These are phyloP conservation scores for Archegozetes longisetosus DNA, from an alignment of 1,140 invertebrate genomes.

Conservation along the genomic window DNA sequence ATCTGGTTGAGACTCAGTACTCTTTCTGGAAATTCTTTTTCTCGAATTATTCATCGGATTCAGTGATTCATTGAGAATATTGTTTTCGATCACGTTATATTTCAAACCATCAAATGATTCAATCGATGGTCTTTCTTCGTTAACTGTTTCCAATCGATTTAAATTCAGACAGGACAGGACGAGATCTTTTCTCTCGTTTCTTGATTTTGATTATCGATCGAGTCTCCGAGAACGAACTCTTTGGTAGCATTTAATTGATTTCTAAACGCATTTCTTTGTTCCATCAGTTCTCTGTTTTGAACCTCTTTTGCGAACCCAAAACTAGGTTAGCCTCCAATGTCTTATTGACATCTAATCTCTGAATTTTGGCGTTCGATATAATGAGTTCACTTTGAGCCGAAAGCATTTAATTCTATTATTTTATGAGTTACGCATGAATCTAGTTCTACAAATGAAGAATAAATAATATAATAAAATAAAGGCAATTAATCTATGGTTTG, in stretches of 20 bases:
- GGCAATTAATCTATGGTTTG: background rate
- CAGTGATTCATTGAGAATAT: conserved; percentile 30
- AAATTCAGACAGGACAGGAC: background rate
- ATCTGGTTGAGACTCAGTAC: too few relatives aligned
- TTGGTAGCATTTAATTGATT: background rate
- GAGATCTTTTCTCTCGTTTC: too few relatives aligned
- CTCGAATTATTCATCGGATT: conserved; percentile 27
- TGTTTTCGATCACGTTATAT: conserved; percentile 65
- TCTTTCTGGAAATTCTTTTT: too few relatives aligned
- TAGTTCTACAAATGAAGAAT: background rate
- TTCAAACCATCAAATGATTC: conserved; percentile 18
- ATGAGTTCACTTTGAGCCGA: background rate
- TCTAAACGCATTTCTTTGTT: background rate
- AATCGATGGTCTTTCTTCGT: background rate
- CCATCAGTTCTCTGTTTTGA: background rate
- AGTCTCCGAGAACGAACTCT: too few relatives aligned
- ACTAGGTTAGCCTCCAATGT: background rate
- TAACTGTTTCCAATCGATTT: background rate
- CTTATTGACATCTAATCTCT: background rate
- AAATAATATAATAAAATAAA: conserved; percentile 2
- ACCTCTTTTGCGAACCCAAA: background rate
- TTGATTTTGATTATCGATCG: too few relatives aligned
- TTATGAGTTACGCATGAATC: background rate
- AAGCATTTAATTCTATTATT: background rate
- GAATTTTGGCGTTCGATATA: background rate